These are phyloP conservation scores for Melikaiella ostensackeni DNA, from an alignment of 2,888 invertebrate genomes.

Conservation along the genomic window DNA sequence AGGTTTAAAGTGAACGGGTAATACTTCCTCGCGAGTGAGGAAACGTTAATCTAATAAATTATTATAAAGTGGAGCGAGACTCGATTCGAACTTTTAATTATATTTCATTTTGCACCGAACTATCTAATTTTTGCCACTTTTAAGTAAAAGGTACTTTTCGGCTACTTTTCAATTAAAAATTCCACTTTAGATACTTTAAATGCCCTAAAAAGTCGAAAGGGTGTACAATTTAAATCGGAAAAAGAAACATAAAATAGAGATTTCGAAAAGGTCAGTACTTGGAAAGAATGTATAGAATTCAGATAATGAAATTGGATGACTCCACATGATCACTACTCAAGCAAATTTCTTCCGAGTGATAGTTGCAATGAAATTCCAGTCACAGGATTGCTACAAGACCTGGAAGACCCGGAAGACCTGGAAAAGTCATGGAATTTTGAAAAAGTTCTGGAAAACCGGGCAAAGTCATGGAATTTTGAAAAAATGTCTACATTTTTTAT, in stretches of 20 bases:
- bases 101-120: no score
- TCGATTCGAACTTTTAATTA: not conserved
- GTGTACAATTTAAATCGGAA: not conserved
- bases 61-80: constrained; percentile 18
- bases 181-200: no score
- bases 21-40: constrained; percentile 5
- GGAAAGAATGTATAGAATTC: not conserved
- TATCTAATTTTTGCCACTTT: no score
- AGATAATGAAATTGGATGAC: not conserved
- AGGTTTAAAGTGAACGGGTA: constrained; percentile 34
- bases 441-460: no score
- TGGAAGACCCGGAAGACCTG: no score
- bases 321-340: not conserved
- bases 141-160: no score
- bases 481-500: no score
- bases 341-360: not conserved
- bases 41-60: constrained; percentile 16
- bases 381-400: no score
- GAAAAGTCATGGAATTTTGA: no score
- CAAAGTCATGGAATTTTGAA: no score
- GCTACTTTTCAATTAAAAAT: no score
- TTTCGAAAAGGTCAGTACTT: not conserved
- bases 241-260: not conserved
- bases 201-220: not conserved
- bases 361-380: not conserved